A percentile compares a stretch with the other conserved stretches of the same genome.
Evolutionary conservation across 2,113 vertebrate species (phyloP).

Genomic region (Siniperca chuatsi): DNA sequence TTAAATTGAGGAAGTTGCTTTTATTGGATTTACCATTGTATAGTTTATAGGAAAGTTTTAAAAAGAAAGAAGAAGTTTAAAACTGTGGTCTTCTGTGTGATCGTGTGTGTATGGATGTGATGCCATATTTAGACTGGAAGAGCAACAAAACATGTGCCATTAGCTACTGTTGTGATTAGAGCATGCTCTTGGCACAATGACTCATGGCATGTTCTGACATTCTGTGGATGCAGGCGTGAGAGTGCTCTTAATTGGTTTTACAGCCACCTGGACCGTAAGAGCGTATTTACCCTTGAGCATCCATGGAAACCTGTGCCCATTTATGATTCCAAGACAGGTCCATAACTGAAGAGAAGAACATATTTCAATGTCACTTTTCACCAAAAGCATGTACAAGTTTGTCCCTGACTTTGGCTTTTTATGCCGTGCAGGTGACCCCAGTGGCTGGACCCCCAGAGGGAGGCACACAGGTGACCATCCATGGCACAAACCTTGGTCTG

Average conservation of each 20-base stretch:
- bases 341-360: neutral
- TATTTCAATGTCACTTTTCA: neutral
- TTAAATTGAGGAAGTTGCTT: neutral
- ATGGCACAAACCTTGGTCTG: constrained; percentile 94
- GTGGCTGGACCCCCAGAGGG: constrained; percentile 96
- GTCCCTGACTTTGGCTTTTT: constrained; percentile 4
- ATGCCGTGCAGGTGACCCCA: constrained; percentile 89
- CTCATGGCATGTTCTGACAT: constrained; percentile 57
- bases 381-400: neutral
- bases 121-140: constrained; percentile 13
- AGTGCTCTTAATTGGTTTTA: constrained; percentile 69
- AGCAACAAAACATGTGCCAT: constrained; percentile 6
- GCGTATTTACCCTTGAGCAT: constrained; percentile 53
- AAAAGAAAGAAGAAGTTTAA: neutral
- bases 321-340: constrained; percentile 16
- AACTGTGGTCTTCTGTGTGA: neutral
- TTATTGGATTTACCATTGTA: constrained; percentile 1
- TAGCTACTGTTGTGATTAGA: constrained; percentile 23
- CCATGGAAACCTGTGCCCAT: constrained; percentile 19
- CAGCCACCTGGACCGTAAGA: constrained; percentile 65
- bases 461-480: constrained; percentile 96
- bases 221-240: constrained; percentile 21
- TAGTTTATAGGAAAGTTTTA: neutral
- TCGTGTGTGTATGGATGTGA: neutral
- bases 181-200: constrained; percentile 41